Conservation (phyloP, 2,797 vertebrate species). For the Pelochelys cantorii region DNA sequence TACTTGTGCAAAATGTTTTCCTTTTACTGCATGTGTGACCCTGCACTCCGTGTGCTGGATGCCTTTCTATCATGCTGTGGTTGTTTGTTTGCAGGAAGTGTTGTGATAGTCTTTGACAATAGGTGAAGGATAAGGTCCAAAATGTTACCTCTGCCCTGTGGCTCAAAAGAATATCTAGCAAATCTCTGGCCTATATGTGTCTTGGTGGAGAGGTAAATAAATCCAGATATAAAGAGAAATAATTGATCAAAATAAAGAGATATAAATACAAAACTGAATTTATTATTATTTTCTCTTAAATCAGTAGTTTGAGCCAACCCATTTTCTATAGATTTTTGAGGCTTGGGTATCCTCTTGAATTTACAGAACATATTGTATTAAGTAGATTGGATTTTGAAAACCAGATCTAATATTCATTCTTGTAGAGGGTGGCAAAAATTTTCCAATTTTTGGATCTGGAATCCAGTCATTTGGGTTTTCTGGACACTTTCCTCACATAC, state of each 20-base stretch:
- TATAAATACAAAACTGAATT: background rate
- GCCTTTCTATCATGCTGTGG: background rate
- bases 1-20: background rate
- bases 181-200: background rate
- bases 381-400: background rate
- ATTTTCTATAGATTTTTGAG: background rate
- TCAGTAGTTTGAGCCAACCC: background rate
- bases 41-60: rapidly evolving
- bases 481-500: background rate
- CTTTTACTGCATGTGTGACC: background rate
- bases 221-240: background rate
- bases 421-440: background rate
- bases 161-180: background rate
- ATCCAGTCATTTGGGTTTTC: background rate
- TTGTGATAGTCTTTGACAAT: background rate
- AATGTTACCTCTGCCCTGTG: background rate
- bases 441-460: background rate
- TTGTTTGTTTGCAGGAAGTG: background rate
- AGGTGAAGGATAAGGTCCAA: background rate
- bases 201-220: background rate
- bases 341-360: background rate
- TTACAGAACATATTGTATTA: background rate
- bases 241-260: background rate
- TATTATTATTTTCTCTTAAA: background rate
- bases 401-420: background rate